phyloP scores from a whole-genome alignment of 2,888 invertebrate species.

The Thysanoteuthis rhombus region DNA sequence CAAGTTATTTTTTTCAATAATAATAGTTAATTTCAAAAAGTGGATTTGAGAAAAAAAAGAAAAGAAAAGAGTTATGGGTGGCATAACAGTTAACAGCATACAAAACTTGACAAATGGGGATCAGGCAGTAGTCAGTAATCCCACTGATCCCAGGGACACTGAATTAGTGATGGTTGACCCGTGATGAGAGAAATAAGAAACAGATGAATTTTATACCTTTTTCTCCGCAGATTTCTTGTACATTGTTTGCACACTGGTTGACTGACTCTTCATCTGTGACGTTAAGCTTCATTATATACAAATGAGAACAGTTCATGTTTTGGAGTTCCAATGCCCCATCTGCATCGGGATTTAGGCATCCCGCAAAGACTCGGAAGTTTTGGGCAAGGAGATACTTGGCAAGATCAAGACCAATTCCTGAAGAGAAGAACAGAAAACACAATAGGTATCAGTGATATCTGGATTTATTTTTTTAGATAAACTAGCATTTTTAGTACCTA shows the following conservation, averaged over 20 bases:
- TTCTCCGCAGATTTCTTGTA: constrained; percentile 36
- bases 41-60: too few species aligned
- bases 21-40: too few species aligned
- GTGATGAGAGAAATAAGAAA: not conserved
- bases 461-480: not conserved
- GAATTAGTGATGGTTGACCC: fast-evolving
- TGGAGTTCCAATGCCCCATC: constrained; percentile 41
- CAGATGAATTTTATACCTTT: constrained; percentile 24
- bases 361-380: constrained; percentile 49
- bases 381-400: constrained; percentile 41
- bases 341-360: constrained; percentile 42
- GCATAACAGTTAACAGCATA: too few species aligned
- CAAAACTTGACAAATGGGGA: not conserved
- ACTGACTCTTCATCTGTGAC: constrained; percentile 45
- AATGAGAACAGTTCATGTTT: not conserved
- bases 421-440: not conserved
- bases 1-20: too few species aligned
- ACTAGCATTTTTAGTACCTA: not conserved
- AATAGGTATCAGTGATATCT: fast-evolving
- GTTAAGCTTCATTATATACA: constrained; percentile 44
- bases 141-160: not conserved
- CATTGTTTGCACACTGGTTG: constrained; percentile 34
- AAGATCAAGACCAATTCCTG: constrained; percentile 46
- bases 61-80: too few species aligned
- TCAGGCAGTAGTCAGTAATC: not conserved